Conservation (phyloP, 2,113 vertebrate genomes). For the Gavialis gangeticus region DNA sequence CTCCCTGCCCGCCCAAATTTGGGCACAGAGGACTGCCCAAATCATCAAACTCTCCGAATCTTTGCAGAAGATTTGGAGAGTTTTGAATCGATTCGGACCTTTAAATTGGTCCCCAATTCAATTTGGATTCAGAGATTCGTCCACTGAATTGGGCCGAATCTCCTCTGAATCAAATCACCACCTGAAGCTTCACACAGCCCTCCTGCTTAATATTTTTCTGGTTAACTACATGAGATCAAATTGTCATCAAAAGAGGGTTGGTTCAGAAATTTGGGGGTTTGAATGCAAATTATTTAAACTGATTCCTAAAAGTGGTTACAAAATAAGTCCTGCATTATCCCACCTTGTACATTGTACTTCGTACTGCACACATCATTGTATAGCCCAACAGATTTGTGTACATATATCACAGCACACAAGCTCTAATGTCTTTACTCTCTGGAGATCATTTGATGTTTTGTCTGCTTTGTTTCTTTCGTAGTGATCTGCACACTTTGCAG, state of each 20-base stretch:
- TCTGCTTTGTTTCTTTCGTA: conserved; percentile 36
- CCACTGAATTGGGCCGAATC: too few relatives aligned
- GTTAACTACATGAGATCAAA: neutral
- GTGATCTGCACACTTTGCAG: conserved; percentile 46
- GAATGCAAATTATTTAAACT: conserved; percentile 1
- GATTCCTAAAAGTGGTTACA: conserved; percentile 3
- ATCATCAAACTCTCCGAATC: too few relatives aligned
- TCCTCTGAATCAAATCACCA: too few relatives aligned
- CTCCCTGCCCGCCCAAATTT: too few relatives aligned
- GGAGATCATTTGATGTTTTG: conserved; percentile 15
- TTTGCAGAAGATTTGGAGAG: too few relatives aligned
- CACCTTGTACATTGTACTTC: neutral
- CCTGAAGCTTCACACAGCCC: too few relatives aligned
- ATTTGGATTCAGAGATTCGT: too few relatives aligned
- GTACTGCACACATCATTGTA: conserved; percentile 6
- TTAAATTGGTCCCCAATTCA: too few relatives aligned
- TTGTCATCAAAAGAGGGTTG: neutral
- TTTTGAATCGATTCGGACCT: too few relatives aligned
- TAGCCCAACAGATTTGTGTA: conserved; percentile 32
- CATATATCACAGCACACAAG: conserved; percentile 4
- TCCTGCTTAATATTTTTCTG: neutral
- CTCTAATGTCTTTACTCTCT: conserved; percentile 49
- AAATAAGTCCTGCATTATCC: conserved; percentile 7
- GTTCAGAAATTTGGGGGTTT: neutral
- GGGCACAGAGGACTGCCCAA: too few relatives aligned